Base-by-base conservation (phyloP, 2,113 vertebrate species). In the Mus pahari region DNA sequence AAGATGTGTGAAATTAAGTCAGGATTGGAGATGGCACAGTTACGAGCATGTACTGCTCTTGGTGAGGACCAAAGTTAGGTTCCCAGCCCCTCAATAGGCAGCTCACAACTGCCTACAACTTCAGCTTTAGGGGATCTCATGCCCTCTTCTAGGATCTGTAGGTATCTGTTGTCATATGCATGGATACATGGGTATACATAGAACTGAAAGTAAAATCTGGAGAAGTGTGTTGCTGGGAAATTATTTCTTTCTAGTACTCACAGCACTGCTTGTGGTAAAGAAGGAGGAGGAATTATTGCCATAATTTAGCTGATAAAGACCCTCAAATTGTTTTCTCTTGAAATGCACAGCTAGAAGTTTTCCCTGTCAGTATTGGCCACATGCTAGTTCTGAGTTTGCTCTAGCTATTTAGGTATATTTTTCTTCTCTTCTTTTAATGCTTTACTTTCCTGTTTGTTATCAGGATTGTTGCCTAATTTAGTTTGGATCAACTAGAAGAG, bases 401-500 rank as follows among this genome's bases (percentile, higher is more conserved):
- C 12, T 70, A 11, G 39, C 75, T 86, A 4, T 74, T 79, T 92
- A 73, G 53, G 60, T 48, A 36, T 45, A 28, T 87, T 89, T 89
- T 87, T 73, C 55, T 39, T 58, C 73, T 86, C 64, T 79, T 28
- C 31, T 75, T 36, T 11, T 66, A 50, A 64, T 92, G 42, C 77
- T 92, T 96, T 64, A 26, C 55, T 91, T 95, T 71, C 50, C 78
- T 91, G 42, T 94, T 94, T 91, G 58, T 96, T 31, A 13, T 83
- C 55, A 19, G 55, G 24, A 62, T 62, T 91, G 93, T 86, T 92
- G 93, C 87, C 95, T 95, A 45, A 92, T 96, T 97, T 96, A 94
- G 91, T 39, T 3, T 5, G 95, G 92, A 92, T 96, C 90, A 97
- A 97, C 96, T 81, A 97, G 97, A 96, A 45, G 97, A 96, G 82